phyloP scores from a whole-genome alignment of 2,797 vertebrate species.

The Molossus alvarezi region DNA sequence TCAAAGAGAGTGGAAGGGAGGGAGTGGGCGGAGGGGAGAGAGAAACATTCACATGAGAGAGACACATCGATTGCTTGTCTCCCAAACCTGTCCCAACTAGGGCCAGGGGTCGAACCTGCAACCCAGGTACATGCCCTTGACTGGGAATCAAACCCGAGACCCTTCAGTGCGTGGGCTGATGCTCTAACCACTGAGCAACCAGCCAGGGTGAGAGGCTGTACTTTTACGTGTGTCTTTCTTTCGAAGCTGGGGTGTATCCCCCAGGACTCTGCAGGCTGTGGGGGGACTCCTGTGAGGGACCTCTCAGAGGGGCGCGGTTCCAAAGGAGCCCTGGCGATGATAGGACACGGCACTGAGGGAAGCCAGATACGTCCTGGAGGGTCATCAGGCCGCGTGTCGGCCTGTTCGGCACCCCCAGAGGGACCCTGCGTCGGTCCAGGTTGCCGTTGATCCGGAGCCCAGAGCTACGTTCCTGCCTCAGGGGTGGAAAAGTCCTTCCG shows the following conservation, averaged over 20 bases:
- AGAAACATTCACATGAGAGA: no score
- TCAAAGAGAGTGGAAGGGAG: no score
- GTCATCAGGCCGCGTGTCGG: conserved; percentile 21
- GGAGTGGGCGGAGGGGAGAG: no score
- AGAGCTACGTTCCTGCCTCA: conserved; percentile 74
- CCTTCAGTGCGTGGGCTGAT: no score
- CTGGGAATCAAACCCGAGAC: no score
- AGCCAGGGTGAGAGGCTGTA: neutral
- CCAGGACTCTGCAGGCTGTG: no score
- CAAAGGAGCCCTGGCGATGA: conserved; percentile 59
- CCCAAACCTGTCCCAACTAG: no score
- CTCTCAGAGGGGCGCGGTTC: conserved; percentile 82
- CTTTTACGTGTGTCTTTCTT: neutral
- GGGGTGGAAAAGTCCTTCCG: conserved; percentile 74
- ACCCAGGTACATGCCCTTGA: no score
- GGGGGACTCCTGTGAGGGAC: neutral
- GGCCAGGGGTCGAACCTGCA: no score
- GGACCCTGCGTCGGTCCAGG: conserved; percentile 9
- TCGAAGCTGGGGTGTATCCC: neutral
- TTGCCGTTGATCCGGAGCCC: conserved; percentile 74
- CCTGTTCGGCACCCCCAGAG: conserved; percentile 77
- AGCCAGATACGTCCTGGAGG: conserved; percentile 67
- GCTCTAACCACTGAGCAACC: no score
- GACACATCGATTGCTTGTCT: no score
- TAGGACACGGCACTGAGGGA: conserved; percentile 72